Evolutionary conservation across 2,113 vertebrate species (phyloP).

Genomic region (Anarhynchus alexandrinus): DNA sequence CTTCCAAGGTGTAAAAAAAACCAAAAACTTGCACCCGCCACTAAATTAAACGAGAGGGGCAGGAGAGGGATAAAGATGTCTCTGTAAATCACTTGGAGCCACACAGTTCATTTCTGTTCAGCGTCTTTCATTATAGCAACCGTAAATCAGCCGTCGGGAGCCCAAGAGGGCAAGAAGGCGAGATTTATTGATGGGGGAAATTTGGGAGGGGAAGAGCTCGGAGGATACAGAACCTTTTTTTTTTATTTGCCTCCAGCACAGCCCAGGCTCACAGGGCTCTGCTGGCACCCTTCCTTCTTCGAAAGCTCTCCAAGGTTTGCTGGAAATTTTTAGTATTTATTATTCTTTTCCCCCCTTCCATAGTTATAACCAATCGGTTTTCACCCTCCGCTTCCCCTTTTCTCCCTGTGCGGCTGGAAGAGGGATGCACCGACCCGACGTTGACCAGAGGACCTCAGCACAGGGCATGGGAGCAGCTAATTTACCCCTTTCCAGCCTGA

Average conservation of each 20-base stretch:
- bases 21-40: neutral
- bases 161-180: neutral
- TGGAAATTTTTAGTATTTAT: neutral
- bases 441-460: neutral
- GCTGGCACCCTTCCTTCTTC: neutral
- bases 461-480: neutral
- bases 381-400: neutral
- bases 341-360: neutral
- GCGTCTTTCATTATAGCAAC: neutral
- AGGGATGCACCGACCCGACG: neutral
- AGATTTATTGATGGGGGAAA: neutral
- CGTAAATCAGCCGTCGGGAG: neutral
- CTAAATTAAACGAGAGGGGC: neutral
- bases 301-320: neutral
- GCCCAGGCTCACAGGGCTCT: neutral
- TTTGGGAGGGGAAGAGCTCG: neutral
- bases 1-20: neutral
- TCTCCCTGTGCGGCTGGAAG: neutral
- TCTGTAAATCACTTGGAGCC: neutral
- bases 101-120: neutral
- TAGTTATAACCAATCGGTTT: neutral
- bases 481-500: neutral
- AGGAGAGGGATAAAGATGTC: neutral
- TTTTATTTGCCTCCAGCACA: neutral
- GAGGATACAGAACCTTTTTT: neutral